Evolutionary conservation across 2,797 vertebrate species (phyloP).

Genomic region (Microctenopoma lineatum): DNA sequence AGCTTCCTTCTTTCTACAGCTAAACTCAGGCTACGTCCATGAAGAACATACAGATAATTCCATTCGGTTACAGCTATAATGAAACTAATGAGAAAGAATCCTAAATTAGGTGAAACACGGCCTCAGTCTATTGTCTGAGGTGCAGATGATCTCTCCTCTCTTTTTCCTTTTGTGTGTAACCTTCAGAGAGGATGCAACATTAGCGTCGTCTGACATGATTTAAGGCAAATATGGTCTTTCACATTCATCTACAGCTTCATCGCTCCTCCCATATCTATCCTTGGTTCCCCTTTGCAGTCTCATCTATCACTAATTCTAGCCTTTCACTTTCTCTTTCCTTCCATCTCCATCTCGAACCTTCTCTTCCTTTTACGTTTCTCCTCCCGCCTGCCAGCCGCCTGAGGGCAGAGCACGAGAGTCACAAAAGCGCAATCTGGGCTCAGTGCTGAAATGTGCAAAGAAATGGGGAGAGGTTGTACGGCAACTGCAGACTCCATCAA

Average conservation of each 20-base stretch:
- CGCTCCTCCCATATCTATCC: conserved; percentile 22
- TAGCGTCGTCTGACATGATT: conserved; percentile 24
- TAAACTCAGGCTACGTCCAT: neutral
- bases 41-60: conserved; percentile 5
- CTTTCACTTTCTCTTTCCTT: conserved; percentile 10
- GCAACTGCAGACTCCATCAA: conserved; percentile 25
- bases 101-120: neutral
- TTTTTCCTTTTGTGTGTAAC: conserved; percentile 23
- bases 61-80: conserved; percentile 7
- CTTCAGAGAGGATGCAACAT: conserved; percentile 44
- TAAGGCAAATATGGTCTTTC: conserved; percentile 39
- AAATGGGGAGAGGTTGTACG: conserved; percentile 12
- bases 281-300: conserved; percentile 11
- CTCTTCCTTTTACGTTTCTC: conserved; percentile 5
- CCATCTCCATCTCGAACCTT: conserved; percentile 5
- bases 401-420: conserved; percentile 32
- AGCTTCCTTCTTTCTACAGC: neutral
- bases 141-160: conserved; percentile 7
- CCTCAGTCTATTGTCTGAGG: conserved; percentile 3
- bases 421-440: conserved; percentile 30
- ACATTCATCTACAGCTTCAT: conserved; percentile 34
- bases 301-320: conserved; percentile 49
- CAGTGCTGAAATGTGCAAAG: conserved; percentile 2
- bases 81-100: conserved; percentile 6
- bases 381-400: conserved; percentile 18